Evolutionary conservation across 2,113 vertebrate genomes (phyloP).

Genomic region (Coregonus clupeaformis): DNA sequence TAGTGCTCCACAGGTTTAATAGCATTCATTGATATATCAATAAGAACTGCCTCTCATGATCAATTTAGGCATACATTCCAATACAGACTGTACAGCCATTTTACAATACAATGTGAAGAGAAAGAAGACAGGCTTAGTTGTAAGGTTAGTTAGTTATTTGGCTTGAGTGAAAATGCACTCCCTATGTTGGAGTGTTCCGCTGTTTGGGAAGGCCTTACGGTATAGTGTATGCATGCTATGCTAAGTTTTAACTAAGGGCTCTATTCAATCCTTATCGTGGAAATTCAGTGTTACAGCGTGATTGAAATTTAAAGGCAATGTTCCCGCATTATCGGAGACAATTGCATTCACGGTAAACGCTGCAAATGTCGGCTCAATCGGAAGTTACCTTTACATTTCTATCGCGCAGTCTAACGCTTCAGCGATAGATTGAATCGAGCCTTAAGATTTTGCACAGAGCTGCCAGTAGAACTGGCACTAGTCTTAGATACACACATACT

Average conservation of each 20-base stretch:
- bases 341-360: no score
- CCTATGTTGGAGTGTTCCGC: not conserved
- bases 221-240: constrained; percentile 10
- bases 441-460: constrained; percentile 5
- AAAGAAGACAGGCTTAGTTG: not conserved
- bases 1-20: constrained; percentile 8
- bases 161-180: constrained; percentile 5
- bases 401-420: no score
- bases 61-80: constrained; percentile 13
- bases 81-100: not conserved
- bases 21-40: not conserved
- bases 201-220: constrained; percentile 16
- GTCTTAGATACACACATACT: not conserved
- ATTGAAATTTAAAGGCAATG: no score
- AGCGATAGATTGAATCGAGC: no score
- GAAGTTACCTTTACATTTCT: no score
- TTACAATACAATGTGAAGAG: not conserved
- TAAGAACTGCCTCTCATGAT: not conserved
- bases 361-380: no score
- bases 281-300: no score
- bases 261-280: no score
- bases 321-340: no score
- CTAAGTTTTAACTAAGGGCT: not conserved
- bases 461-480: not conserved
- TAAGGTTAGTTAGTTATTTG: constrained; percentile 1